phyloP scores from a whole-genome alignment of 2,888 invertebrate genomes.

The Spodoptera picta region DNA sequence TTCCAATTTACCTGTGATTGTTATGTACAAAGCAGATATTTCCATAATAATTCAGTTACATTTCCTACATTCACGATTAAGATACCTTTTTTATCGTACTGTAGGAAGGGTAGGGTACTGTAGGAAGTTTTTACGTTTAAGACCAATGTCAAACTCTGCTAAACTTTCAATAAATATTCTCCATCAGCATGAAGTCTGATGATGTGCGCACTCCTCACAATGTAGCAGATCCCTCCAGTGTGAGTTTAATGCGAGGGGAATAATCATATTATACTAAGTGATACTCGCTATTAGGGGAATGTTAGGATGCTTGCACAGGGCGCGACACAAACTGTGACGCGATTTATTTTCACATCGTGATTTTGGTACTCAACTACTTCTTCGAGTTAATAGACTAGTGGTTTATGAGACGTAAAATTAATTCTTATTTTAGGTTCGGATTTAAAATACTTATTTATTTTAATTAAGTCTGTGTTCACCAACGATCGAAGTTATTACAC shows the following conservation, averaged over 20 bases:
- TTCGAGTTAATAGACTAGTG: too few species aligned
- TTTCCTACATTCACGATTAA: too few species aligned
- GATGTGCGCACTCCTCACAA: constrained; percentile 23
- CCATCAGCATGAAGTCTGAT: constrained; percentile 15
- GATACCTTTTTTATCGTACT: too few species aligned
- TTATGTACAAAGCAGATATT: too few species aligned
- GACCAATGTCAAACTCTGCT: constrained; percentile 19
- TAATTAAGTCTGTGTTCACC: too few species aligned
- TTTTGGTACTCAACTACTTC: background rate
- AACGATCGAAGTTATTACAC: background rate
- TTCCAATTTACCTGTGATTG: too few species aligned
- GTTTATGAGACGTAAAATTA: too few species aligned
- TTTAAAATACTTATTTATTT: too few species aligned
- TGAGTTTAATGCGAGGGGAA: constrained; percentile 67
- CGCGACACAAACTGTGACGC: constrained; percentile 1
- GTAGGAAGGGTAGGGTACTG: too few species aligned
- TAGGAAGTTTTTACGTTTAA: background rate
- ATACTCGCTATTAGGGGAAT: constrained; percentile 75
- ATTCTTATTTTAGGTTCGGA: too few species aligned
- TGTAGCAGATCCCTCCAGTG: constrained; percentile 31
- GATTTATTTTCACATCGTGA: constrained; percentile 9
- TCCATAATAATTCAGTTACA: too few species aligned
- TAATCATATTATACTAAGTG: constrained; percentile 85
- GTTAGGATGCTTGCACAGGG: constrained; percentile 47
- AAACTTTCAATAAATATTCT: constrained; percentile 12